Evolutionary conservation across 2,113 vertebrate species (phyloP), one percentile per base, ranked within the genome.

Genomic region (Melanerpes aurifrons): DNA sequence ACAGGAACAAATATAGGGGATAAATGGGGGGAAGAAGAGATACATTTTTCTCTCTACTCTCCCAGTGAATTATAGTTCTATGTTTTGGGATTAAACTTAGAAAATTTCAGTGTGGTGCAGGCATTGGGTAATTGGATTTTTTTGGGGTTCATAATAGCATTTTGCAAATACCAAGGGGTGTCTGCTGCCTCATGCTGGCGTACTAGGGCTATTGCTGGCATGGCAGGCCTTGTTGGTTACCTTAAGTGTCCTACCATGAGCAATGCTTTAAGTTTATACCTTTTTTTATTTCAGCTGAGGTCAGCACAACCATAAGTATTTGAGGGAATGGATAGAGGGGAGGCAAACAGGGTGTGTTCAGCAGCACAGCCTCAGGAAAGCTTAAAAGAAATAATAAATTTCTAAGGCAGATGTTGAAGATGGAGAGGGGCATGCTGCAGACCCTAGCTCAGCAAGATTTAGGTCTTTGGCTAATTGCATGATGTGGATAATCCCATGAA

Each of bases 221-320:
- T 0, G 1, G 47, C 61, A 5, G 4, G 72, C 80, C 0, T 0
- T 4, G 1, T 45, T 85, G 71, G 50, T 62, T 86, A 15, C 70
- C 0, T 2, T 43, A n/a, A 61, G 47, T 66, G 59, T 37, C 89
- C 59, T 88, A 28, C 75, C 0, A 4, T 48, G 56, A 92, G 72
- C 72, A 45, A 3, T 74, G 88, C 80, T 89, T 62, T 86, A 87
- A 81, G 73, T 63, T 92, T 91, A 73, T 83, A 69, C 29, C 29
- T n/a, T 47, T 15, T 62, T 71, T 76, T 74, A 68, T 92, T 95
- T 45, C 43, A 45, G 43, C 14, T 45, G 43, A 45, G 43, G 43
- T 45, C 43, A 45, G 43, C 43, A 45, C 43, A 45, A 45, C 43
- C 43, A 45, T 45, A 45, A 45, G 13, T 45, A 35, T 72, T 86